Base-by-base conservation (phyloP, 2,888 invertebrate genomes). In the Xestia xanthographa region DNA sequence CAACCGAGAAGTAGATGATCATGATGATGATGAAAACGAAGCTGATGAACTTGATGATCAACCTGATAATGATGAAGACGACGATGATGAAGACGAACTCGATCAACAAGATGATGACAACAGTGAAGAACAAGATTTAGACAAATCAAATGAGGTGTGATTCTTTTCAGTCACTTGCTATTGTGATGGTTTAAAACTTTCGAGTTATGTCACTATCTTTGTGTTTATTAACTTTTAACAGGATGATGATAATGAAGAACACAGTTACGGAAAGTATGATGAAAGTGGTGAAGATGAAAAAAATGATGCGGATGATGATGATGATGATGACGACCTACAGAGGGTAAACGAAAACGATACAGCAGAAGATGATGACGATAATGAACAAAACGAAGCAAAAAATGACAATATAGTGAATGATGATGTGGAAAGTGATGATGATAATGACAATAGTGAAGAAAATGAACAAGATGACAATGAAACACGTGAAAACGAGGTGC, bases 401-500 rank as follows among this genome's bases (percentile, higher is more conserved):
- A 82, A 83, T 69, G 78, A 87, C 22, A 85, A 92, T 76, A 77
- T 82, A 84, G 82, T 91, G 90, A 79, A 77, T 78, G 78, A 77
- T 69, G 79, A 84, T 62, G 72, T 56, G 58, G 80, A 72, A 45
- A 41, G 53, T 53, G 38, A 77, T 63, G 65, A 77, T 58, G 41
- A 68, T 29, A 43, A 75, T 66, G 70, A 66, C 38, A 45, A 81
- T 45, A 83, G 74, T 53, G 86, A 89, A 26, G 88, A 91, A 77
- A 72, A 84, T 63, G 74, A 87, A 65, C 88, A 91, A 53, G 87
- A 91, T 56, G 89, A 92, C 67, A 87, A 88, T 72, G 90, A 91
- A 74, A 86, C 91, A 41, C 90, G 87, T 41, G 89, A 90, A 81
- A 82, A 85, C 78, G 93, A 94, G 93, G 94, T 94, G 91, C 92